Evolutionary conservation across 2,797 vertebrate species (phyloP).

Genomic region (Melanotaenia boesemani): DNA sequence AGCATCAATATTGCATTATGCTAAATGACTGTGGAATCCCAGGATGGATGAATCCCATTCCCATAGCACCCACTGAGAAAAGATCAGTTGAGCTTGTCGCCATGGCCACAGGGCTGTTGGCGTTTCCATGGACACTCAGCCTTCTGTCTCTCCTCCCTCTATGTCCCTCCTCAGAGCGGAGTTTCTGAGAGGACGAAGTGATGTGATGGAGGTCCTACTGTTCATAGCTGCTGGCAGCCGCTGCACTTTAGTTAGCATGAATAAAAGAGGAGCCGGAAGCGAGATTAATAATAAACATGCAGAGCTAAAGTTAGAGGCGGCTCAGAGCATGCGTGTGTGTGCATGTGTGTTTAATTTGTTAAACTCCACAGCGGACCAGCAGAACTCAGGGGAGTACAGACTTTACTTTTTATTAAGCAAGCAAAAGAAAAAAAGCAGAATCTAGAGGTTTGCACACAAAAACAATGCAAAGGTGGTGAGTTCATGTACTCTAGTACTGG

Average conservation of each 20-base stretch:
- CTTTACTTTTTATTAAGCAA: constrained; percentile 69
- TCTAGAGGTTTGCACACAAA: background rate
- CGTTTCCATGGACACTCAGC: constrained; percentile 61
- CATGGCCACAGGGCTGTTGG: constrained; percentile 60
- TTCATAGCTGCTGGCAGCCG: constrained; percentile 55
- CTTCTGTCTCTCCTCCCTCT: constrained; percentile 21
- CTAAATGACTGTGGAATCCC: constrained; percentile 69
- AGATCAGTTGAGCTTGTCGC: constrained; percentile 65
- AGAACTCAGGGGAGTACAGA: constrained; percentile 45
- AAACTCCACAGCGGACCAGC: constrained; percentile 42
- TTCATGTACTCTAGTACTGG: constrained; percentile 10
- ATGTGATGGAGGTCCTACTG: constrained; percentile 49
- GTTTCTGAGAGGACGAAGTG: background rate
- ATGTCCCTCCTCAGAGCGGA: constrained; percentile 18
- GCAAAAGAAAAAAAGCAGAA: constrained; percentile 6
- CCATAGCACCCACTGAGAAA: constrained; percentile 47
- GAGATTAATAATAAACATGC: constrained; percentile 73
- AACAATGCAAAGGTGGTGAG: background rate
- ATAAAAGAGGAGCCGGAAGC: constrained; percentile 73
- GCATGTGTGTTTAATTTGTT: constrained; percentile 62
- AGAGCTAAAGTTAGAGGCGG: constrained; percentile 66
- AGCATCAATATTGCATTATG: constrained; percentile 76
- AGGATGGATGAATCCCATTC: constrained; percentile 65
- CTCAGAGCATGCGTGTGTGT: background rate
- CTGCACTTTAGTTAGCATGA: constrained; percentile 76